Conservation (phyloP, 2,888 invertebrate species). For the Coecobrya sp. region DNA sequence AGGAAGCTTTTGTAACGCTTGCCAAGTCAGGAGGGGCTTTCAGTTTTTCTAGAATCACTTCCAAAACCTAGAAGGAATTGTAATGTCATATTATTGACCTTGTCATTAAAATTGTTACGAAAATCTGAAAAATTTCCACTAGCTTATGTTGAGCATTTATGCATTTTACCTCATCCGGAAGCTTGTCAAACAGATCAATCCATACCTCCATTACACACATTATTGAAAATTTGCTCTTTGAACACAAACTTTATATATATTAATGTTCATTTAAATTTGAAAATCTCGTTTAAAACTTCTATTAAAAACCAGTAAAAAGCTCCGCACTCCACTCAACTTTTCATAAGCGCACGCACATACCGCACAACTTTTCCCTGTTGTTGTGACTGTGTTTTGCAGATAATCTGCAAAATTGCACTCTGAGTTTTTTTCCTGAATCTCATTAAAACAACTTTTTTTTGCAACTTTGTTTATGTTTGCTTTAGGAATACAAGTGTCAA, state of each 20-base stretch:
- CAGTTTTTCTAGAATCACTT: neutral
- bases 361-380: no score
- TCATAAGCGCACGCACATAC: no score
- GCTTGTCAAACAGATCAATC: neutral
- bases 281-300: neutral
- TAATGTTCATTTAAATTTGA: neutral
- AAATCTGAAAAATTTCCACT: neutral
- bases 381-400: neutral
- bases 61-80: neutral
- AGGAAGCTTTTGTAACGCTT: neutral
- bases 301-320: neutral
- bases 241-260: neutral
- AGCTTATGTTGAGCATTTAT: neutral
- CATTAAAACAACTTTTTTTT: neutral
- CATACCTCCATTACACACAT: neutral
- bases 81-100: neutral
- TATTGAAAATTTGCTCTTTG: neutral
- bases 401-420: neutral
- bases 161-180: slow-evolving; percentile 2
- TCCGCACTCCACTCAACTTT: neutral
- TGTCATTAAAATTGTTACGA: no score
- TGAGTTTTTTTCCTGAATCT: neutral
- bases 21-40: neutral
- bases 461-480: slow-evolving; percentile 6
- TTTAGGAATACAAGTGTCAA: neutral